Percentiles rank a stretch among this genome's conserved stretches.
These are phyloP conservation scores for Phataginus tricuspis DNA, from an alignment of 2,797 vertebrate species.

Conservation along the genomic window DNA sequence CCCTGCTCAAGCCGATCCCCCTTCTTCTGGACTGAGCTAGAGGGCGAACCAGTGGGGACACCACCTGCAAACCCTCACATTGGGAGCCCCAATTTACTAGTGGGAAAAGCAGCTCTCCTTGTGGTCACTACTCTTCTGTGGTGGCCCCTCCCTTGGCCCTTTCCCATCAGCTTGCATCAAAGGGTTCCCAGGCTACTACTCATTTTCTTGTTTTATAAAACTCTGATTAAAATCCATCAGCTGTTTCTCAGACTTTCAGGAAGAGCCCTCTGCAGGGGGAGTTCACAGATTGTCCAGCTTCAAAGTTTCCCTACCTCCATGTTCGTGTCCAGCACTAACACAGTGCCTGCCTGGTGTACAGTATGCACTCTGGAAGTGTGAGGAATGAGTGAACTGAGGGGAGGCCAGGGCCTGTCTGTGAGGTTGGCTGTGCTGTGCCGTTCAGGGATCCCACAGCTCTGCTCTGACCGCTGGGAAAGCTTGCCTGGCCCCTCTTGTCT, in stretches of 20 bases:
- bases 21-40: neutral
- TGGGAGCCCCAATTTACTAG: neutral
- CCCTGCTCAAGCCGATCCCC: neutral
- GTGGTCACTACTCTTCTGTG: neutral
- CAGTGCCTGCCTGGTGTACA: neutral
- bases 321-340: neutral
- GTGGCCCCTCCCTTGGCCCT: neutral
- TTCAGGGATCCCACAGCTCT: neutral
- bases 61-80: neutral
- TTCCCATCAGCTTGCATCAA: neutral
- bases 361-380: neutral
- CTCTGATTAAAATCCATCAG: neutral
- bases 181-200: neutral
- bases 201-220: constrained; percentile 23
- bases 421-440: neutral
- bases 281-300: neutral
- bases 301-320: neutral
- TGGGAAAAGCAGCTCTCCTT: neutral
- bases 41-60: fast-evolving
- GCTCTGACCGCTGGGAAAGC: neutral
- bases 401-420: neutral
- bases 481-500: neutral
- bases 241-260: neutral
- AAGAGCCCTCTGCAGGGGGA: neutral
- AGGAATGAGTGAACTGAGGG: neutral